Conservation (phyloP, 2,797 vertebrate species). For the Darevskia mixta region DNA sequence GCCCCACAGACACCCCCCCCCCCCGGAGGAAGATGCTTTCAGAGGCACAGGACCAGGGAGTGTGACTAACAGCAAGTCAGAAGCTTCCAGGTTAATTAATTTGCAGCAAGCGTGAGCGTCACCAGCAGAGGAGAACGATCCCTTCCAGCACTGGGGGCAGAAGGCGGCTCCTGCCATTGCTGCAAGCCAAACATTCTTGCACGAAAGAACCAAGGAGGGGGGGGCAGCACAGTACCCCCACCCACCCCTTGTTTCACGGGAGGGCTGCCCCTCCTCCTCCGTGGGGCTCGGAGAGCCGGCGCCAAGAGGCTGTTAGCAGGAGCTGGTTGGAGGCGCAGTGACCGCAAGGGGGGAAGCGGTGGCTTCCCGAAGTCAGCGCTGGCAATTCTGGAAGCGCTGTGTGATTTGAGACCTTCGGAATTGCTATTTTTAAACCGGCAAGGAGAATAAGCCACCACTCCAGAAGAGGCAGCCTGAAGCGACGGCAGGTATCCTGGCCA, state of each 20-base stretch:
- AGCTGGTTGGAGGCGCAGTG: fast-evolving
- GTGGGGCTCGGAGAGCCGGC: neutral
- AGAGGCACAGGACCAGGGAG: no score
- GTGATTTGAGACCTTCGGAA: neutral
- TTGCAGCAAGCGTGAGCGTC: neutral
- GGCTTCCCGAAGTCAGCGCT: constrained; percentile 8
- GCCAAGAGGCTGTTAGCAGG: neutral
- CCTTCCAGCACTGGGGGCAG: neutral
- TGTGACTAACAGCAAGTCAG: no score
- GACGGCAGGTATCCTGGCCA: neutral
- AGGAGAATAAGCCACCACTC: neutral
- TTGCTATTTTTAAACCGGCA: neutral
- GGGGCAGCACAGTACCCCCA: neutral
- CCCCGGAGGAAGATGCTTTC: no score
- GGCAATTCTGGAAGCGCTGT: neutral
- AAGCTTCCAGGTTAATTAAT: neutral
- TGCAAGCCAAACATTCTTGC: no score
- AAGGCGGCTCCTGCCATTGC: neutral
- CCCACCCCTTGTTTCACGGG: no score
- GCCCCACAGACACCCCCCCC: no score
- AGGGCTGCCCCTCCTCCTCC: fast-evolving
- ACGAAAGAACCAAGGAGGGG: neutral
- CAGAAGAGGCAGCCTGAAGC: neutral
- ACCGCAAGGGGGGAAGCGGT: neutral
- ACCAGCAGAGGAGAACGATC: neutral